Evolutionary conservation across 1,140 invertebrate species (phyloP), one percentile per base, ranked within the genome.

Genomic region (Neocloeon triangulifer): DNA sequence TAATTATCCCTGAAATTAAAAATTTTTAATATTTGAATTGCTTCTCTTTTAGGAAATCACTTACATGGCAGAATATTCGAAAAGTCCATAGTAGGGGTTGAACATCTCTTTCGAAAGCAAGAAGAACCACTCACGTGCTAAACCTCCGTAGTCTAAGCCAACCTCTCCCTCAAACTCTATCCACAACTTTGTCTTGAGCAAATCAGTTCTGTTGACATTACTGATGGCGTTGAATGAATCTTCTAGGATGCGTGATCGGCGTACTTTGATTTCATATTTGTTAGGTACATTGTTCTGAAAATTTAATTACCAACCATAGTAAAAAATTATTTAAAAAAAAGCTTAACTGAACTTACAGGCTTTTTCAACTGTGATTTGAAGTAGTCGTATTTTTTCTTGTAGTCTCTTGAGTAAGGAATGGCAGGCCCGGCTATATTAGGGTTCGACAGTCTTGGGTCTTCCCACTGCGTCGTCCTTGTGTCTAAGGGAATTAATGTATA

Each of bases 71-170:
- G 89, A 95, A 62, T 97, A 97, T 58, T 98, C 91, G 62, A 98
- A 98, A 12, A 98, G 63, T 0, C 91, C 91, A 56, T 98, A 98
- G 50, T 97, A 97, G 1, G 92, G 92, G 61, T 97, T 97, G 53
- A 97, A 97, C 88, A 97, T 96, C 66, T 98, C 91, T 56, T 94
- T 94, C 1, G 89, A 96, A 17, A 99, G 57, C 18, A 97, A 64
- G 61, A 94, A 97, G 61, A 97, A 98, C 86, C 89, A 97, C 64
- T 98, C 92, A 39, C 86, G 62, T 12, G 84, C 84, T 27, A 97
- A 66, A 33, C 94, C 94, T 37, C 94, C 92, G 54, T 98, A 98
- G 61, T 99, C 94, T 19, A 95, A 59, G 3, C 92, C 91, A 34
- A 88, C 75, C 62, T 97, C 92, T 13, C 84, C 82, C 50, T 96